Percentiles rank a stretch among this genome's conserved stretches.
phyloP scores from a whole-genome alignment of 2,888 invertebrate species.

The Eristalis tenax region DNA sequence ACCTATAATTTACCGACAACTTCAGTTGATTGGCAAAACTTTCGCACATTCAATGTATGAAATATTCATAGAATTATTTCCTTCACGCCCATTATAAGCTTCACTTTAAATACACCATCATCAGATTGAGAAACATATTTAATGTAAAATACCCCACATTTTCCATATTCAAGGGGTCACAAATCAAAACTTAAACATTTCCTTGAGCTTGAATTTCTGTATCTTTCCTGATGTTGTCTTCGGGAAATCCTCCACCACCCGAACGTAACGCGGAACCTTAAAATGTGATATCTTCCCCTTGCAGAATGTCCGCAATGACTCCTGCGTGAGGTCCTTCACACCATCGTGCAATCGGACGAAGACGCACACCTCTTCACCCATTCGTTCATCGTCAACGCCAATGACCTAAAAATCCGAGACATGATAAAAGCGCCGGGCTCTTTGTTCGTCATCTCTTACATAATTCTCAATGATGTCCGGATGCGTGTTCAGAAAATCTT shows the following conservation, averaged over 20 bases:
- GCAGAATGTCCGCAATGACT: slow-evolving; percentile 85
- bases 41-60: no score
- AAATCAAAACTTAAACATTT: slow-evolving; percentile 74
- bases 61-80: no score
- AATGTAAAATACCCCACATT: no score
- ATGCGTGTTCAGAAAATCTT: slow-evolving; percentile 87
- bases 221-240: slow-evolving; percentile 91
- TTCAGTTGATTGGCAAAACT: no score
- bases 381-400: slow-evolving; percentile 86
- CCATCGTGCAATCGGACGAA: slow-evolving; percentile 83
- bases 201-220: slow-evolving; percentile 85
- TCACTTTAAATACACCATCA: background rate
- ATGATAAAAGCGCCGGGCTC: background rate
- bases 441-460: slow-evolving; percentile 79
- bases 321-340: slow-evolving; percentile 81
- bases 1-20: no score
- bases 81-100: no score
- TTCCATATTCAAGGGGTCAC: no score
- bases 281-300: slow-evolving; percentile 88
- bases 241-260: slow-evolving; percentile 86
- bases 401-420: slow-evolving; percentile 81
- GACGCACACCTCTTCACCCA: slow-evolving; percentile 88
- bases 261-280: slow-evolving; percentile 89
- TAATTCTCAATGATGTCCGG: slow-evolving; percentile 86
- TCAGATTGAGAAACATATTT: background rate